Percentiles rank a stretch among this genome's conserved stretches.
These are phyloP conservation scores for Busseola fusca DNA, from an alignment of 2,888 invertebrate genomes.

Conservation along the genomic window DNA sequence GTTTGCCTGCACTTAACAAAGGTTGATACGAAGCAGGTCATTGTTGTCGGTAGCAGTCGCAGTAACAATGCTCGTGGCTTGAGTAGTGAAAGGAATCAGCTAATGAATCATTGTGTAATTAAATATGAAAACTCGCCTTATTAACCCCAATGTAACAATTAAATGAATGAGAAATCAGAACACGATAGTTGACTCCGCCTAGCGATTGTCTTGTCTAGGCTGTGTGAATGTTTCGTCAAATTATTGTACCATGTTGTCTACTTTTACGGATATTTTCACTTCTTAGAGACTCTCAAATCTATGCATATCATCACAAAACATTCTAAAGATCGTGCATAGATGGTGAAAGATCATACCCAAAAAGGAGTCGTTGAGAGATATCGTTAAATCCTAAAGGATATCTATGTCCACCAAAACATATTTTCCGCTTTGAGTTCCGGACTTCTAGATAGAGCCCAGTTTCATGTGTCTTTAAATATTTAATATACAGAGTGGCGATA, in stretches of 20 bases:
- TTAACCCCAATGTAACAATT: slow-evolving; percentile 78
- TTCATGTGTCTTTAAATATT: background rate
- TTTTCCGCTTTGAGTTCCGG: background rate
- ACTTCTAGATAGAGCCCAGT: background rate
- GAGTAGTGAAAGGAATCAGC: slow-evolving; percentile 78
- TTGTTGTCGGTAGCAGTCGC: slow-evolving; percentile 69
- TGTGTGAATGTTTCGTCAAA: slow-evolving; percentile 70
- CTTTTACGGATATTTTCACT: slow-evolving; percentile 20
- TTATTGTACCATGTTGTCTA: slow-evolving; percentile 60
- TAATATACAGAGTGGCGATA: too few relatives aligned
- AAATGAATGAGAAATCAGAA: slow-evolving; percentile 75
- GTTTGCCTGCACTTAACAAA: slow-evolving; percentile 42
- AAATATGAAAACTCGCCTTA: slow-evolving; percentile 77
- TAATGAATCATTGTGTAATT: slow-evolving; percentile 78
- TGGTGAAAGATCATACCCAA: background rate
- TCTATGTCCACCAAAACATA: background rate
- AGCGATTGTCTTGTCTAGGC: slow-evolving; percentile 63
- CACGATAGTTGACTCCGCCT: slow-evolving; percentile 64
- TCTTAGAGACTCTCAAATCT: background rate
- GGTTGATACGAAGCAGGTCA: slow-evolving; percentile 66
- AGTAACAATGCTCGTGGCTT: slow-evolving; percentile 66
- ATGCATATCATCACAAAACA: background rate
- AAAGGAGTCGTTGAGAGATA: background rate
- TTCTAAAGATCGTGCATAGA: background rate
- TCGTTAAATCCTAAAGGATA: background rate